A percentile compares a stretch with the other conserved stretches of the same genome.
These are phyloP conservation scores for Austrofundulus limnaeus DNA, from an alignment of 2,113 vertebrate genomes.

Conservation along the genomic window DNA sequence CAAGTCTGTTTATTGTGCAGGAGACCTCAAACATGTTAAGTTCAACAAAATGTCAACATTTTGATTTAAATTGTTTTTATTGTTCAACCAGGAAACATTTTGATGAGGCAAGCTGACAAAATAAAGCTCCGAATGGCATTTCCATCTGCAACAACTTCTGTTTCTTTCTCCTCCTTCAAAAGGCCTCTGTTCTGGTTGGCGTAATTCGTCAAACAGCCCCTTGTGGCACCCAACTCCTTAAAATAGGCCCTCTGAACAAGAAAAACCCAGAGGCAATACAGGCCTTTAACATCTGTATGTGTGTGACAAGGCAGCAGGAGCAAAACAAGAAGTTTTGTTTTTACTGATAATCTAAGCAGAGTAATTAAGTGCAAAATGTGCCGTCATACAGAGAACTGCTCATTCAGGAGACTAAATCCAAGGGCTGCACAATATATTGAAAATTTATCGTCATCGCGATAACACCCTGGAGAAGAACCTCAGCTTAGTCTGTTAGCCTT, in stretches of 20 bases:
- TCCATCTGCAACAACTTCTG: slow-evolving; percentile 4
- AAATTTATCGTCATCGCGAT: too few species aligned
- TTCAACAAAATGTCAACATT: too few species aligned
- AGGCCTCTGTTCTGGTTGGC: slow-evolving; percentile 29
- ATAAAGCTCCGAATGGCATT: neutral
- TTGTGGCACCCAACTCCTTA: slow-evolving; percentile 51
- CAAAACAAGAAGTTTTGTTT: neutral
- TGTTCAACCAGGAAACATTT: too few species aligned
- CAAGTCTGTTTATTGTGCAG: too few species aligned
- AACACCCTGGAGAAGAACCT: too few species aligned
- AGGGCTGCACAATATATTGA: too few species aligned
- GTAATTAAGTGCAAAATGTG: neutral
- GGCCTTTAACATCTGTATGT: slow-evolving; percentile 37
- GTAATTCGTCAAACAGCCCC: slow-evolving; percentile 47
- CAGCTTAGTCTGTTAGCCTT: too few species aligned
- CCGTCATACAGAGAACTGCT: neutral
- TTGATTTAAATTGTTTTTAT: too few species aligned
- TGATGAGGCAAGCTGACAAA: too few species aligned
- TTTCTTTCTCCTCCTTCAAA: slow-evolving; percentile 31
- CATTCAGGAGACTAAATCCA: neutral
- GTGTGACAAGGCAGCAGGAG: neutral
- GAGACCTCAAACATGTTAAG: too few species aligned
- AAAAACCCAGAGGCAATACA: slow-evolving; percentile 30
- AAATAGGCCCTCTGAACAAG: slow-evolving; percentile 58
- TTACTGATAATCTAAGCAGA: neutral